A percentile compares a stretch with the other conserved stretches of the same genome.
These are phyloP conservation scores for Panulirus ornatus DNA, from an alignment of 1,140 invertebrate genomes.

Conservation along the genomic window DNA sequence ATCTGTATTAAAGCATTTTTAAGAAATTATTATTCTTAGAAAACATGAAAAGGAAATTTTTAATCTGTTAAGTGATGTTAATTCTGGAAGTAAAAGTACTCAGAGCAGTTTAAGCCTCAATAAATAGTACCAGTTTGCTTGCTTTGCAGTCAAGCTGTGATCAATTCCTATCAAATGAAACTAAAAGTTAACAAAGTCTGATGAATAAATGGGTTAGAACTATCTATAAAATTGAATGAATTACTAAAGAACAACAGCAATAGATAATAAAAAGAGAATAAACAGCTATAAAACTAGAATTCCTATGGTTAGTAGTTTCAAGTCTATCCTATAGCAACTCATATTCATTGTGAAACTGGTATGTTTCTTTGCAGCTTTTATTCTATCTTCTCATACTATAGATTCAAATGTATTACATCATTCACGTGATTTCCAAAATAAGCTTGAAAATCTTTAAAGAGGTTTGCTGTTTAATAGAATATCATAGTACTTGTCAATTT, in stretches of 20 bases:
- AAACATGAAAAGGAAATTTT: background rate
- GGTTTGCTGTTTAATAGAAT: background rate
- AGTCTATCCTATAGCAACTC: conserved; percentile 2
- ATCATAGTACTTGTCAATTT: background rate
- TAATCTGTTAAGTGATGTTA: background rate
- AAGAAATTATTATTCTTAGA: background rate
- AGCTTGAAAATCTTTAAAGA: background rate
- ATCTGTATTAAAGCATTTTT: too few species aligned
- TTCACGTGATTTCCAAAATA: background rate
- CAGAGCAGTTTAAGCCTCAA: background rate
- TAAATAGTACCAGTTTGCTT: background rate
- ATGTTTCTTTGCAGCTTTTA: background rate
- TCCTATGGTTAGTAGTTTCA: conserved; percentile 10
- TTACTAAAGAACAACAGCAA: background rate
- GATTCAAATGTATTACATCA: background rate
- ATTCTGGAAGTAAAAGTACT: background rate
- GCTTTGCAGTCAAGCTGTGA: background rate
- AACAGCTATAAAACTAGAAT: background rate
- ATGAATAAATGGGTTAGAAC: background rate
- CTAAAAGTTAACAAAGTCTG: background rate
- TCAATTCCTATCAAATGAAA: background rate
- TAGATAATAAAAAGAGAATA: background rate
- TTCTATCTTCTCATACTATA: too few species aligned
- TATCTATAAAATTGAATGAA: background rate
- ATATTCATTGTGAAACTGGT: background rate